Evolutionary conservation across 2,888 invertebrate genomes (phyloP).

Genomic region (Torymus aiolomorphi): DNA sequence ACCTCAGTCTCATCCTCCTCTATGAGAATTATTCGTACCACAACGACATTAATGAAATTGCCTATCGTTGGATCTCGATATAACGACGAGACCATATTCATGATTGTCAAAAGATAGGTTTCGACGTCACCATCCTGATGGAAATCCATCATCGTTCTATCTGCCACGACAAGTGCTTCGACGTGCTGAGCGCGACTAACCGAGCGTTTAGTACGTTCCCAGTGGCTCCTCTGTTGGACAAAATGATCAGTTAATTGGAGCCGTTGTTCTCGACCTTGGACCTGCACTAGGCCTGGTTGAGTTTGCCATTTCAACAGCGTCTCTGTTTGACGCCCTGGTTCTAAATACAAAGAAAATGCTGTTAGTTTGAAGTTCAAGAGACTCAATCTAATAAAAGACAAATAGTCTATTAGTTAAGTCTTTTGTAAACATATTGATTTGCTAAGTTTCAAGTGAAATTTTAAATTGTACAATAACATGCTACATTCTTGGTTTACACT

Average conservation of each 20-base stretch:
- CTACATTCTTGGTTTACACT: too few species aligned
- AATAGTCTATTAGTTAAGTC: neutral
- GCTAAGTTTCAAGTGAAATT: too few species aligned
- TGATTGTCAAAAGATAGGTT: constrained; percentile 91
- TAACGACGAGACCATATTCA: constrained; percentile 93
- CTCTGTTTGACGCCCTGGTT: constrained; percentile 71
- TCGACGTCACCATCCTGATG: constrained; percentile 88
- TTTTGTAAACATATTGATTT: too few species aligned
- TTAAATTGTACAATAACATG: too few species aligned
- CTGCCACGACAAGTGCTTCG: constrained; percentile 91
- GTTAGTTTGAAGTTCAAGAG: constrained; percentile 25
- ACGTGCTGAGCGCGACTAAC: constrained; percentile 87
- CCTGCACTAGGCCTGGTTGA: constrained; percentile 76
- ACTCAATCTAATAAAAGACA: neutral
- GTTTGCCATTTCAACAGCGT: constrained; percentile 80
- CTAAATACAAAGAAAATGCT: constrained; percentile 58
- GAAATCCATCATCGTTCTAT: constrained; percentile 90
- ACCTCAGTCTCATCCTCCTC: constrained; percentile 81
- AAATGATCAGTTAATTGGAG: constrained; percentile 59
- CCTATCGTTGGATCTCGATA: constrained; percentile 93
- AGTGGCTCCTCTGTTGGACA: constrained; percentile 54
- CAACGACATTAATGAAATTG: constrained; percentile 92
- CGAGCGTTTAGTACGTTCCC: constrained; percentile 78
- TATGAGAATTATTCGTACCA: constrained; percentile 88
- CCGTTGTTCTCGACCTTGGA: constrained; percentile 75